Conservation (phyloP, 2,797 vertebrate genomes). For the Botia kubotai region DNA sequence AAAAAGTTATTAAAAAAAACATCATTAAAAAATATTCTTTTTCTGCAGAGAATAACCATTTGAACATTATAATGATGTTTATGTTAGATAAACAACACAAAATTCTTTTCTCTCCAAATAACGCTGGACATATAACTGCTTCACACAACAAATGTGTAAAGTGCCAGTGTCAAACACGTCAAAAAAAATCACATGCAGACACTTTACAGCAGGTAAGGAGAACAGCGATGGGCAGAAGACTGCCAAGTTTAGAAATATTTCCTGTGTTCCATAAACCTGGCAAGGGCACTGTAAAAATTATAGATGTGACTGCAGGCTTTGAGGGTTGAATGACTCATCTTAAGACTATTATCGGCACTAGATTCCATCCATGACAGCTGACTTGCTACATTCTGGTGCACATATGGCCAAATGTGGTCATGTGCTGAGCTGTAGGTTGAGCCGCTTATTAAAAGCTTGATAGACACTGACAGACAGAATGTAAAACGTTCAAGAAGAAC, state of each 20-base stretch:
- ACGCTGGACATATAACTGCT: no score
- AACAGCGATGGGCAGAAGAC: constrained; percentile 56
- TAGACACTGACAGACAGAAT: background rate
- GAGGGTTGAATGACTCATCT: constrained; percentile 79
- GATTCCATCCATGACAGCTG: constrained; percentile 79
- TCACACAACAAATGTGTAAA: no score
- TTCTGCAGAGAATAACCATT: no score
- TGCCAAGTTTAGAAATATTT: constrained; percentile 59
- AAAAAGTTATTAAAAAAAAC: no score
- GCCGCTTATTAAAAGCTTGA: background rate
- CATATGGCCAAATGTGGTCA: constrained; percentile 72
- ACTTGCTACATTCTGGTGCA: constrained; percentile 67
- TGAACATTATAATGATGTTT: no score
- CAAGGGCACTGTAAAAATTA: constrained; percentile 51
- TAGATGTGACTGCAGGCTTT: constrained; percentile 69
- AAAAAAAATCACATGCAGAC: background rate
- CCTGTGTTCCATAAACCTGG: constrained; percentile 59
- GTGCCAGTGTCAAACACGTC: background rate
- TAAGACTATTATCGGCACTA: constrained; percentile 74
- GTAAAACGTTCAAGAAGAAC: background rate
- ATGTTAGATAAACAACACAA: no score
- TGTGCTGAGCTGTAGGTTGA: constrained; percentile 45
- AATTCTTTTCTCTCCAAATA: no score
- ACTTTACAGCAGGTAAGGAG: constrained; percentile 38
- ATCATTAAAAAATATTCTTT: no score